Conservation (phyloP, 2,797 vertebrate species). For the Manis javanica region DNA sequence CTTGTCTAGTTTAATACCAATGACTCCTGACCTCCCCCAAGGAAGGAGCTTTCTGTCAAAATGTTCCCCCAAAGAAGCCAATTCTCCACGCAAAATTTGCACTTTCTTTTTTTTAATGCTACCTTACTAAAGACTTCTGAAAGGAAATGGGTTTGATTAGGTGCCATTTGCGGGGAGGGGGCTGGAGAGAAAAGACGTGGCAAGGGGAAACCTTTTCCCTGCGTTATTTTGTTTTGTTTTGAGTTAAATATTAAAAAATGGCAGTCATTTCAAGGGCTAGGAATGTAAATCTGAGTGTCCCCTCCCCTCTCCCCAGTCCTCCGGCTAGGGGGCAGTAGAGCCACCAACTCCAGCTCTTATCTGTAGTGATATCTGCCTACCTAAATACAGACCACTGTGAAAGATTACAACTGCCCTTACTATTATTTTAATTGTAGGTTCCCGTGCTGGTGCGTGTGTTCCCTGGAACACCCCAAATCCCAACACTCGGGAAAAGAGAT, state of each 20-base stretch:
- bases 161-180: not conserved
- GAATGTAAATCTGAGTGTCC: conserved; percentile 25
- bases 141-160: conserved; percentile 77
- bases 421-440: conserved; percentile 82
- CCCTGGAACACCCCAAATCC: conserved; percentile 75
- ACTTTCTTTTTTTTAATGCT: conserved; percentile 28
- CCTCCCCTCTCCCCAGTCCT: not conserved
- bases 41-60: conserved; percentile 93
- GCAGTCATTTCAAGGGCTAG: conserved; percentile 52
- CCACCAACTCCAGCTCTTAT: conserved; percentile 69
- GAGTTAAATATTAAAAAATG: conserved; percentile 65
- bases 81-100: conserved; percentile 82
- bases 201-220: not conserved
- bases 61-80: conserved; percentile 87
- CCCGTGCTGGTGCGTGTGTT: conserved; percentile 73
- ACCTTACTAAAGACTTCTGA: conserved; percentile 77
- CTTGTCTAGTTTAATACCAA: conserved; percentile 96
- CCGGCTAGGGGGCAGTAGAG: conserved; percentile 63
- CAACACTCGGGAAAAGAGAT: conserved; percentile 77
- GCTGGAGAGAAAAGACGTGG: not conserved
- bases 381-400: conserved; percentile 73
- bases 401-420: conserved; percentile 77
- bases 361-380: conserved; percentile 75
- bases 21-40: conserved; percentile 97
- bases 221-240: conserved; percentile 54